A percentile compares a stretch with the other conserved stretches of the same genome.
These are phyloP conservation scores for Dicerorhinus sumatrensis DNA, from an alignment of 2,113 vertebrate species.

Conservation along the genomic window DNA sequence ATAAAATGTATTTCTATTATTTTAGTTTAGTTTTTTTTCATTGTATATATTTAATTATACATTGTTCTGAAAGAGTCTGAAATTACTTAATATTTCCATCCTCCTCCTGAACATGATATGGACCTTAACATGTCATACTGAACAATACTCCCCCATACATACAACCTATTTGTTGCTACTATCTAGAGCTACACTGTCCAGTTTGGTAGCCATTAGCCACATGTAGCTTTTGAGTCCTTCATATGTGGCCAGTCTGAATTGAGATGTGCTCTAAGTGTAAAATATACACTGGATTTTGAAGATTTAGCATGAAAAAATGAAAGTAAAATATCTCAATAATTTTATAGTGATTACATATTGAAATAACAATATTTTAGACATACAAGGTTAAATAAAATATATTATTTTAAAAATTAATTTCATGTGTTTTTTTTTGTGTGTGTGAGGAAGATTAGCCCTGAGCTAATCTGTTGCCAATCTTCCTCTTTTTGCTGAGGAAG, in stretches of 20 bases:
- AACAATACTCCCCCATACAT: not conserved
- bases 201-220: not conserved
- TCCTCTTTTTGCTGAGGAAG: no score
- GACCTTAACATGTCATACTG: not conserved
- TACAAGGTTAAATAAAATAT: not conserved
- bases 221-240: not conserved
- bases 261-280: constrained; percentile 15
- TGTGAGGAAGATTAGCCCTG: no score
- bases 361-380: constrained; percentile 53
- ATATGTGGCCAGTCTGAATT: not conserved
- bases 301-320: constrained; percentile 26
- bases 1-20: not conserved
- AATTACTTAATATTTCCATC: constrained; percentile 31
- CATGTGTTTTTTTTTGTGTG: no score
- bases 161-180: not conserved
- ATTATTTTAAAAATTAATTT: constrained; percentile 46
- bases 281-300: constrained; percentile 33
- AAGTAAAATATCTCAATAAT: constrained; percentile 39
- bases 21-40: constrained; percentile 27
- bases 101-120: not conserved
- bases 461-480: no score
- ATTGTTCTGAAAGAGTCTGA: constrained; percentile 37
- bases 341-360: constrained; percentile 53
- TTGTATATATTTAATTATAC: constrained; percentile 11
- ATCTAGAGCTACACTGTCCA: not conserved